These are phyloP conservation scores for Diadema setosum DNA, from an alignment of 35 echinoderm and acorn worm genomes.

Conservation along the genomic window DNA sequence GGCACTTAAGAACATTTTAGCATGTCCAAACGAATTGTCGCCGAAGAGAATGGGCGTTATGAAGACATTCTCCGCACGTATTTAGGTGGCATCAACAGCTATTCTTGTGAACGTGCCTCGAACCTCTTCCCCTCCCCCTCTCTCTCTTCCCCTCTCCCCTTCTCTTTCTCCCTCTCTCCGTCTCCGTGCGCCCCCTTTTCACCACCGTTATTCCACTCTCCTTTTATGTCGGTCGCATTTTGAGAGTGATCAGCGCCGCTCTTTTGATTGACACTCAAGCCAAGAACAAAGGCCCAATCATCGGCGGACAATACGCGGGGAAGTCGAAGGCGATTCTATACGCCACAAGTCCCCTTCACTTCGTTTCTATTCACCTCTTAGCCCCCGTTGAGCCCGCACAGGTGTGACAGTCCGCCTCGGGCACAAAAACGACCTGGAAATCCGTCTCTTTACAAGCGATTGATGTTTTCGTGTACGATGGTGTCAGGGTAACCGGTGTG, in stretches of 20 bases:
- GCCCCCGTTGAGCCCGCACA: not conserved
- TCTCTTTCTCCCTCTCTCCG: not conserved
- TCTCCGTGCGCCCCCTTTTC: not conserved
- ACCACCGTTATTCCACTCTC: not conserved
- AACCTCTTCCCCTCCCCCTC: not conserved
- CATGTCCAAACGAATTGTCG: conserved; percentile 1
- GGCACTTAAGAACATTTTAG: conserved; percentile 23
- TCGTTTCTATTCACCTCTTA: too few species aligned
- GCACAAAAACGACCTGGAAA: not conserved
- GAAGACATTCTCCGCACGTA: not conserved
- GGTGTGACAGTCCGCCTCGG: not conserved
- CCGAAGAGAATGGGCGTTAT: not conserved
- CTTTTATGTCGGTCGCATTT: not conserved
- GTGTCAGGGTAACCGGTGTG: not conserved
- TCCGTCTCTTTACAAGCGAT: not conserved
- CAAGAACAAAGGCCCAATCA: not conserved
- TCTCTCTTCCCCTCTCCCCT: not conserved
- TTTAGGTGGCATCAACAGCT: not conserved
- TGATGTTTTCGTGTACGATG: not conserved
- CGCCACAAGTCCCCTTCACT: not conserved
- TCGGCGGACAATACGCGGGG: not conserved
- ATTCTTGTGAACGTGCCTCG: not conserved
- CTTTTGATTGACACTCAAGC: conserved; percentile 3
- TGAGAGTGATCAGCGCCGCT: not conserved
- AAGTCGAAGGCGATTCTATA: not conserved